phyloP scores from a whole-genome alignment of 2,113 vertebrate species.

The Macroglossus sobrinus region DNA sequence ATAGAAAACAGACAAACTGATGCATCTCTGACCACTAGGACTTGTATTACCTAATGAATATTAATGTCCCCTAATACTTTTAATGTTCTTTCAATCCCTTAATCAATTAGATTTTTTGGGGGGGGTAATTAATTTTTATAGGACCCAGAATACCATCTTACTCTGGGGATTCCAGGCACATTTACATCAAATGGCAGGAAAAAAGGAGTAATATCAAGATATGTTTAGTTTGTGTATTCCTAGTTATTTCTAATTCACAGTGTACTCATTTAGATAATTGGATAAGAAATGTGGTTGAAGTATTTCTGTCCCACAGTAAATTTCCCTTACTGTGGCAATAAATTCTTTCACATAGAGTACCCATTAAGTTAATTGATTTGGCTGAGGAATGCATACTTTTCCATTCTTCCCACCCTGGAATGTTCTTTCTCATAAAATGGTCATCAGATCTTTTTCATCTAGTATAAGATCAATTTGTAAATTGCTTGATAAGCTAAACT shows the following conservation, averaged over 20 bases:
- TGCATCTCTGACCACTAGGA: not conserved
- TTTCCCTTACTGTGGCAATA: not conserved
- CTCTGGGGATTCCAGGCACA: not conserved
- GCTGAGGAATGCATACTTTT: not conserved
- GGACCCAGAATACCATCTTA: not conserved
- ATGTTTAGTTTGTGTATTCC: not conserved
- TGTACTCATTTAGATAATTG: not conserved
- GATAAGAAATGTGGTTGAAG: not conserved
- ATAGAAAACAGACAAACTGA: not conserved
- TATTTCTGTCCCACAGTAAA: not conserved
- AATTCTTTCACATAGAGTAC: not conserved
- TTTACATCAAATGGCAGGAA: not conserved
- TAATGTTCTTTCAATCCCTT: not conserved
- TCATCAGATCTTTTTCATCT: not conserved
- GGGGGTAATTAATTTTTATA: constrained; percentile 9
- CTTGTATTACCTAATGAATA: not conserved
- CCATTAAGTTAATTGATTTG: not conserved
- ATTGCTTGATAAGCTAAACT: not conserved
- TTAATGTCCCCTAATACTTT: not conserved
- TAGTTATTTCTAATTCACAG: not conserved
- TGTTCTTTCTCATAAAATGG: not conserved
- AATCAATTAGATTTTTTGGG: constrained; percentile 18
- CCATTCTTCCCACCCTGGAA: not conserved
- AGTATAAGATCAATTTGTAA: not conserved
- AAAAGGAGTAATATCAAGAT: not conserved